Evolutionary conservation across 1,140 invertebrate species (phyloP).

Genomic region (Tetranychus urticae): DNA sequence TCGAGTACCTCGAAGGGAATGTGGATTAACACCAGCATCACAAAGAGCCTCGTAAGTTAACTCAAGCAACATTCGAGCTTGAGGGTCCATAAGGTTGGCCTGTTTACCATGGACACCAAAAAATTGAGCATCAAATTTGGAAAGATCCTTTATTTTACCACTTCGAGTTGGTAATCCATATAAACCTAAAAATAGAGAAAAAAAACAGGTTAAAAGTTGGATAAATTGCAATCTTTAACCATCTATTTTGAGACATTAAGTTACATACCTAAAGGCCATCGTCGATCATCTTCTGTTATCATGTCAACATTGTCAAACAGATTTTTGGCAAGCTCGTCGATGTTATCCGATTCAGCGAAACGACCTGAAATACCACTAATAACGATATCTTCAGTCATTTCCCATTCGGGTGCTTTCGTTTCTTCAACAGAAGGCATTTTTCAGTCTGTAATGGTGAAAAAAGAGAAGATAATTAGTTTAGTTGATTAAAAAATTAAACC

Average conservation of each 20-base stretch:
- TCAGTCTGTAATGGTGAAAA: too few species aligned
- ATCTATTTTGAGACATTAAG: too few species aligned
- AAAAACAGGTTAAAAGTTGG: not conserved
- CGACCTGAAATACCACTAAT: constrained; percentile 69
- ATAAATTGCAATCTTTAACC: not conserved
- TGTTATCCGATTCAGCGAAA: constrained; percentile 58
- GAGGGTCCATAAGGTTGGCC: constrained; percentile 82
- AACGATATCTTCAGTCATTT: constrained; percentile 42
- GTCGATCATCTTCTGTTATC: constrained; percentile 16
- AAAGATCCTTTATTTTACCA: constrained; percentile 70
- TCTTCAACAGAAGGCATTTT: not conserved
- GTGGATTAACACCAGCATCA: constrained; percentile 42
- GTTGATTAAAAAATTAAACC: too few species aligned
- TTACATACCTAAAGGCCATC: constrained; percentile 19
- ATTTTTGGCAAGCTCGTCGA: constrained; percentile 67
- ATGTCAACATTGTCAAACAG: constrained; percentile 68
- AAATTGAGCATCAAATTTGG: constrained; percentile 62
- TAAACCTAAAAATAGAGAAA: constrained; percentile 17
- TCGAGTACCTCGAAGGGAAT: constrained; percentile 28
- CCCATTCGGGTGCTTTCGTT: not conserved
- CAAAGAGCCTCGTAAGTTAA: constrained; percentile 78
- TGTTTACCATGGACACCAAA: constrained; percentile 80
- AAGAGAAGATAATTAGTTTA: too few species aligned
- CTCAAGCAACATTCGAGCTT: constrained; percentile 69
- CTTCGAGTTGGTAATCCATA: constrained; percentile 52